Evolutionary conservation across 2,888 invertebrate species (phyloP).

Genomic region (Blastobasis lacticolella): DNA sequence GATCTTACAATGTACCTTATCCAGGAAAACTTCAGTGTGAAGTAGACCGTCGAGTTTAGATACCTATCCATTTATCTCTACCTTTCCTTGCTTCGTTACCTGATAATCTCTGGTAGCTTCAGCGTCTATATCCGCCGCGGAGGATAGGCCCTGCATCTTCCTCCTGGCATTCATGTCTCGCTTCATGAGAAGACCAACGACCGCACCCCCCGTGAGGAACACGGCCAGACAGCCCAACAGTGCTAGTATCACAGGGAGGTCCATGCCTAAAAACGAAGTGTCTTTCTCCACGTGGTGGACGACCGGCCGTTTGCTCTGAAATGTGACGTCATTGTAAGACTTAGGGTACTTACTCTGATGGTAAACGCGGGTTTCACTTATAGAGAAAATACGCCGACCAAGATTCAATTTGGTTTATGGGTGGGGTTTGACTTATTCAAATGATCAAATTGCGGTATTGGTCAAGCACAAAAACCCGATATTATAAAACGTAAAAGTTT

Average conservation of each 20-base stretch:
- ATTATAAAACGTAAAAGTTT: too few relatives aligned
- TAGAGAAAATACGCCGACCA: too few relatives aligned
- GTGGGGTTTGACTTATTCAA: too few relatives aligned
- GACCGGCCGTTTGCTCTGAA: conserved; percentile 55
- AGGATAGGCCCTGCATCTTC: conserved; percentile 85
- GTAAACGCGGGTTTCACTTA: too few relatives aligned
- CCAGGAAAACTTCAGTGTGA: too few relatives aligned
- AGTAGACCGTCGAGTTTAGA: too few relatives aligned
- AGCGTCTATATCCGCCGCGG: conserved; percentile 79
- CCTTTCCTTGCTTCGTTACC: conserved; percentile 46
- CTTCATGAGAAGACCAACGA: conserved; percentile 76
- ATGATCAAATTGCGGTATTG: too few relatives aligned
- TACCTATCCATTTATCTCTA: too few relatives aligned
- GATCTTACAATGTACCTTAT: too few relatives aligned
- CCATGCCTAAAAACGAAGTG: conserved; percentile 35
- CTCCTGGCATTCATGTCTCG: conserved; percentile 84
- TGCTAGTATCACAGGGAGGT: conserved; percentile 50
- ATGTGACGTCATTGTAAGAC: conserved; percentile 4
- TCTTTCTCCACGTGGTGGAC: conserved; percentile 34
- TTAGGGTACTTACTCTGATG: too few relatives aligned
- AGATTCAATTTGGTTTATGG: too few relatives aligned
- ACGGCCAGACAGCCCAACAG: conserved; percentile 53
- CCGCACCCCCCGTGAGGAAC: conserved; percentile 47
- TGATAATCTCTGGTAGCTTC: conserved; percentile 96
- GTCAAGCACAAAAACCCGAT: too few relatives aligned